Conservation (phyloP, 2,888 invertebrate species). For the Brachyopa scutellaris region DNA sequence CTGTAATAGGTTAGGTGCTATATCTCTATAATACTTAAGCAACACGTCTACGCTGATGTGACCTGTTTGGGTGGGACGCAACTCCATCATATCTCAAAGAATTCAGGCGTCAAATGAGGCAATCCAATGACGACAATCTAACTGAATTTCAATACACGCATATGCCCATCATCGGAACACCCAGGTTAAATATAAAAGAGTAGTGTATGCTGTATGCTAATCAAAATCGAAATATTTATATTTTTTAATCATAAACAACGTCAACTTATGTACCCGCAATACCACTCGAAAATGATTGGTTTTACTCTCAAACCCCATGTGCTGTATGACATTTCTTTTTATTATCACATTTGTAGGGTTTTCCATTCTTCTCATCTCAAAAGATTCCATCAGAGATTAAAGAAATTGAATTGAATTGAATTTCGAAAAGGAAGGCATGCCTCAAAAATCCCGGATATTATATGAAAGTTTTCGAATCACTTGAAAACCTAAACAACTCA, state of each 20-base stretch:
- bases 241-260: slow-evolving; percentile 16
- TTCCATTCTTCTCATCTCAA: background rate
- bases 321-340: slow-evolving; percentile 2
- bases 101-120: no score
- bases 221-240: background rate
- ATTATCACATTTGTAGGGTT: slow-evolving; percentile 7
- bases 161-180: background rate
- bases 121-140: no score
- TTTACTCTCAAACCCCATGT: background rate
- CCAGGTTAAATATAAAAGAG: background rate
- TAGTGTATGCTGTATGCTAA: slow-evolving; percentile 2
- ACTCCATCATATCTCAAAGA: no score
- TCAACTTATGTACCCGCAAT: slow-evolving; percentile 7
- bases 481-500: slow-evolving; percentile 54
- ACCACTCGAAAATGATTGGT: slow-evolving; percentile 2
- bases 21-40: no score
- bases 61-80: no score
- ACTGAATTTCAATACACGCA: no score
- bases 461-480: slow-evolving; percentile 40
- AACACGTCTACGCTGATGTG: no score
- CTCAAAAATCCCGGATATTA: background rate
- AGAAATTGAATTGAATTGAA: slow-evolving; percentile 50
- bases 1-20: no score
- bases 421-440: slow-evolving; percentile 22
- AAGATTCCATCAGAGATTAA: slow-evolving; percentile 45